Evolutionary conservation across 2,888 invertebrate genomes (phyloP).

Genomic region (Bugula neritina): DNA sequence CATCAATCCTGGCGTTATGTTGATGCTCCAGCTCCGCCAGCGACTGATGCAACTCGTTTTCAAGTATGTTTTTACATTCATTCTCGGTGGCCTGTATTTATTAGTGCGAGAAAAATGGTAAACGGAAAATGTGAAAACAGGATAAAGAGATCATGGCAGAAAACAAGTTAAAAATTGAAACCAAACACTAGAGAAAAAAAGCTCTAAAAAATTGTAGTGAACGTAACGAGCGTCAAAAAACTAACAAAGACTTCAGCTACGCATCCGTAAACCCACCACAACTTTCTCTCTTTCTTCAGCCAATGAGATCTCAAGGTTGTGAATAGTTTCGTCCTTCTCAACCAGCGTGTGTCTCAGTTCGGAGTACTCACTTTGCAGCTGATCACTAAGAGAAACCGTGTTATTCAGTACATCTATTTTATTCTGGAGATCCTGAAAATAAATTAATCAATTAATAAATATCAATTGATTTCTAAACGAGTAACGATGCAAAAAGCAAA

Average conservation of each 20-base stretch:
- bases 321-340: slow-evolving; percentile 16
- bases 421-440: not conserved
- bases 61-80: slow-evolving; percentile 13
- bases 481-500: too few relatives aligned
- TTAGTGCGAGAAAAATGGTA: not conserved
- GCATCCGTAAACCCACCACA: not conserved
- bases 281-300: not conserved
- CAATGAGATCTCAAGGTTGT: not conserved
- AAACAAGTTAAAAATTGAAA: too few relatives aligned
- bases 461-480: too few relatives aligned
- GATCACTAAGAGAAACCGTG: not conserved
- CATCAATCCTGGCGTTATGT: not conserved
- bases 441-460: not conserved
- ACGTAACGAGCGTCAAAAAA: too few relatives aligned
- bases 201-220: too few relatives aligned
- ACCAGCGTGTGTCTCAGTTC: not conserved
- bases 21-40: not conserved
- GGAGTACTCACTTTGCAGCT: not conserved
- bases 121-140: too few relatives aligned
- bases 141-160: not conserved
- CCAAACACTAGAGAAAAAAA: too few relatives aligned
- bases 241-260: too few relatives aligned
- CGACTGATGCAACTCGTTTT: slow-evolving; percentile 4
- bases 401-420: not conserved
- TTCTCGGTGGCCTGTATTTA: slow-evolving; percentile 15